Percentiles rank a stretch among this genome's conserved stretches.
Evolutionary conservation across 1,140 invertebrate species (phyloP).

Genomic region (Melanaphis sacchari): DNA sequence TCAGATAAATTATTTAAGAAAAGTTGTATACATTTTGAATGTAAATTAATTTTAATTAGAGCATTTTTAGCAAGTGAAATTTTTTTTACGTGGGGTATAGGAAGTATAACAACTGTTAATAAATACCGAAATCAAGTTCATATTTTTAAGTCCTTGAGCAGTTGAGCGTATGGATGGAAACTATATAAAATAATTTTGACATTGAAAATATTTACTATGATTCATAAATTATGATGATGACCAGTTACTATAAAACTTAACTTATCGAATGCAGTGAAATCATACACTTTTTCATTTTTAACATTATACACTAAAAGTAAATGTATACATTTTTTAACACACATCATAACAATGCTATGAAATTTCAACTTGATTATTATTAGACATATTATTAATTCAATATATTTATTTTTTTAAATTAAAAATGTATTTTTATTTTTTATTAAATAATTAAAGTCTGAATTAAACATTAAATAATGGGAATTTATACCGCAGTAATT

Average conservation of each 20-base stretch:
- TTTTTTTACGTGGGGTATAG: not conserved
- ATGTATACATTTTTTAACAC: not conserved
- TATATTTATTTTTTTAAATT: not conserved
- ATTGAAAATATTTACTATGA: conserved; percentile 19
- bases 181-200: not conserved
- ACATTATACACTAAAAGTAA: not conserved
- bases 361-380: not conserved
- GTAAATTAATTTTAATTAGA: not conserved
- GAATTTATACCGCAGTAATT: not conserved
- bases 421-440: not conserved
- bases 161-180: not conserved
- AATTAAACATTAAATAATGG: not conserved
- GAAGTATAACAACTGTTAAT: not conserved
- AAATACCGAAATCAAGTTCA: not conserved
- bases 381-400: not conserved
- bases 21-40: not conserved
- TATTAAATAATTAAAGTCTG: not conserved
- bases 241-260: not conserved
- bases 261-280: not conserved
- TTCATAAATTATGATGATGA: not conserved
- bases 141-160: conserved; percentile 28
- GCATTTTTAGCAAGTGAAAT: not conserved
- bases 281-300: not conserved
- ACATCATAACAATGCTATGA: not conserved
- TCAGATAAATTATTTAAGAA: not conserved